Conservation (phyloP, 2,797 vertebrate species). For the Tauraco hartlaubi region DNA sequence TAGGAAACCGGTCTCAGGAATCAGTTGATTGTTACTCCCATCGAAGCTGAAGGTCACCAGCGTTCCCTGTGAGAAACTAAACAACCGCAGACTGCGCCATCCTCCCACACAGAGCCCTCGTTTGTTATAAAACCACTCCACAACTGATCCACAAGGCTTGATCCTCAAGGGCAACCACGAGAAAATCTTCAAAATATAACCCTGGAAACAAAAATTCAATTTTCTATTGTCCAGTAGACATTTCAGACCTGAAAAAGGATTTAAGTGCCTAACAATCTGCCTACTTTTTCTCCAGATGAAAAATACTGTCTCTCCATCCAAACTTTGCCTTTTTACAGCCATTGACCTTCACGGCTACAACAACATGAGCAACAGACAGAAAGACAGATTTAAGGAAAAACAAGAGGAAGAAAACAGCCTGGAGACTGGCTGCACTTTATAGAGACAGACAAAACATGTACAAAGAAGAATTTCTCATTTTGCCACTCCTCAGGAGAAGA, state of each 20-base stretch:
- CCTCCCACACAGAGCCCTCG: not conserved
- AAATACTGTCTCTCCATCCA: not conserved
- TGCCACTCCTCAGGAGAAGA: not conserved
- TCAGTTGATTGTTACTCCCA: not conserved
- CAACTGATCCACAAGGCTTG: not conserved
- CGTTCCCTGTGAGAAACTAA: not conserved
- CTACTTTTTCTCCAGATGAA: constrained; percentile 4
- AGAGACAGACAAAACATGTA: not conserved
- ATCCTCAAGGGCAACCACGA: not conserved
- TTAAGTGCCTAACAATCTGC: not conserved
- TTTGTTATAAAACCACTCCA: not conserved
- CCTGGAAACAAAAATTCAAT: not conserved
- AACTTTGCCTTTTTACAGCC: not conserved
- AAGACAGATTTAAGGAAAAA: not conserved
- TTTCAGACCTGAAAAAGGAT: not conserved
- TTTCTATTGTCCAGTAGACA: not conserved
- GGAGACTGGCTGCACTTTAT: not conserved
- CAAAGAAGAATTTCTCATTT: constrained; percentile 18
- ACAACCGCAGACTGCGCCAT: not conserved
- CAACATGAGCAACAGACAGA: not conserved
- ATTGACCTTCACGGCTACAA: not conserved
- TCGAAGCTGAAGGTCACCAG: not conserved
- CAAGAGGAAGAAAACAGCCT: not conserved
- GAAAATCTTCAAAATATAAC: constrained; percentile 16
- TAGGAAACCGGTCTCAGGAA: not conserved